phyloP scores from a whole-genome alignment of 2,888 invertebrate species.

The Hedychridium roseum region DNA sequence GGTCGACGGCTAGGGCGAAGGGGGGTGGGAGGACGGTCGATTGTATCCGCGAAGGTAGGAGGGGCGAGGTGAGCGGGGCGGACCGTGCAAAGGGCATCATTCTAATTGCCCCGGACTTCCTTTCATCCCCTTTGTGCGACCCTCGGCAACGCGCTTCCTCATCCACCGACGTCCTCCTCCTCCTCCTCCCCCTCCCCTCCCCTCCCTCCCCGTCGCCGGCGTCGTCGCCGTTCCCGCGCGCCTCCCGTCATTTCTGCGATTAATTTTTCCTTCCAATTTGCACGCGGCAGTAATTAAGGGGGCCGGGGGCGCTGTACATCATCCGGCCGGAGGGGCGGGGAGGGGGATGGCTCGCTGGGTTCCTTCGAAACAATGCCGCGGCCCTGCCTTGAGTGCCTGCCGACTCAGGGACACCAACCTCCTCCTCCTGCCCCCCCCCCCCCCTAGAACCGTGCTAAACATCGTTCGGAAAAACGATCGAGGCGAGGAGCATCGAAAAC shows the following conservation, averaged over 20 bases:
- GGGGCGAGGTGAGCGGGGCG: conserved; percentile 37
- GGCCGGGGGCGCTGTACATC: conserved; percentile 57
- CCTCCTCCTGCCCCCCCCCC: conserved; percentile 7
- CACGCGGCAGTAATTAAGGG: conserved; percentile 65
- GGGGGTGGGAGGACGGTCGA: conserved; percentile 1
- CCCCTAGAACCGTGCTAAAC: too few relatives aligned
- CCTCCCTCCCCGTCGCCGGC: conserved; percentile 8
- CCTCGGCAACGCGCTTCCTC: conserved; percentile 59
- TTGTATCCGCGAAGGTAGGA: conserved; percentile 8
- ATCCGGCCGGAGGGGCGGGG: conserved; percentile 35
- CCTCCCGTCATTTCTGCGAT: conserved; percentile 63
- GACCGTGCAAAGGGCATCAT: conserved; percentile 60
- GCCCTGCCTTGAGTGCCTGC: conserved; percentile 31
- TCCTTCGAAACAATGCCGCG: conserved; percentile 57
- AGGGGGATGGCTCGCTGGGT: conserved; percentile 29
- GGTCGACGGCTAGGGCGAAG: conserved; percentile 2
- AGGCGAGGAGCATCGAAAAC: too few relatives aligned
- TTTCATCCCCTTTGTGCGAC: conserved; percentile 63
- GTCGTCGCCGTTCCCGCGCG: conserved; percentile 28
- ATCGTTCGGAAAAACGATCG: too few relatives aligned
- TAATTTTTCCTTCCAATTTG: conserved; percentile 65
- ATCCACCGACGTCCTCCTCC: conserved; percentile 40
- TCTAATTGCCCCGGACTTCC: conserved; percentile 65
- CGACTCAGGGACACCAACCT: too few relatives aligned
- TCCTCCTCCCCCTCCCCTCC: conserved; percentile 38